phyloP scores from a whole-genome alignment of 2,888 invertebrate species.

The Ochropleura plecta region DNA sequence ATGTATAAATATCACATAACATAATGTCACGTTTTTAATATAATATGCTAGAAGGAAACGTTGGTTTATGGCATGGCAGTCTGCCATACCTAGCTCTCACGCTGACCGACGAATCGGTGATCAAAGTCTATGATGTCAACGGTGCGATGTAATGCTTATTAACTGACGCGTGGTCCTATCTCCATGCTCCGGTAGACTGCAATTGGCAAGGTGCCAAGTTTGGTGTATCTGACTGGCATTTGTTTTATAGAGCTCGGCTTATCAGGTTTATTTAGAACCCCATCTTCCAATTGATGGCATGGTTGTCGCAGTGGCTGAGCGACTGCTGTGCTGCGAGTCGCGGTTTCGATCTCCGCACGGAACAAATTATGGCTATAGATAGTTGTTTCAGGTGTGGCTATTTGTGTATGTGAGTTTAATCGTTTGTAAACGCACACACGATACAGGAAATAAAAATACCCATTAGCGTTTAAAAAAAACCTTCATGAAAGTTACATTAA shows the following conservation, averaged over 20 bases:
- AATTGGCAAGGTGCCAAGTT: slow-evolving; percentile 29
- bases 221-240: not conserved
- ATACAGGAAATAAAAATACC: no score
- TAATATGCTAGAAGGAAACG: not conserved
- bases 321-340: no score
- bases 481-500: no score
- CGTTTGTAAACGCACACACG: no score
- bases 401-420: no score
- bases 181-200: not conserved
- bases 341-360: no score
- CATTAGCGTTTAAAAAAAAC: no score
- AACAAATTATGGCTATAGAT: no score
- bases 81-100: slow-evolving; percentile 35
- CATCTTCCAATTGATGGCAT: no score
- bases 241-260: not conserved
- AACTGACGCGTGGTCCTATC: not conserved
- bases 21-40: not conserved
- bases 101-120: slow-evolving; percentile 43
- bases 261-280: not conserved
- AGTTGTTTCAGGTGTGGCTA: no score
- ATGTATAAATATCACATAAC: no score
- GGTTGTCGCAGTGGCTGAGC: no score
- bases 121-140: slow-evolving; percentile 52
- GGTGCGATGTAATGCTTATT: slow-evolving; percentile 18
- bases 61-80: slow-evolving; percentile 31